Base-by-base conservation (phyloP, 2,888 invertebrate genomes). In the Drosophila antonietae region DNA sequence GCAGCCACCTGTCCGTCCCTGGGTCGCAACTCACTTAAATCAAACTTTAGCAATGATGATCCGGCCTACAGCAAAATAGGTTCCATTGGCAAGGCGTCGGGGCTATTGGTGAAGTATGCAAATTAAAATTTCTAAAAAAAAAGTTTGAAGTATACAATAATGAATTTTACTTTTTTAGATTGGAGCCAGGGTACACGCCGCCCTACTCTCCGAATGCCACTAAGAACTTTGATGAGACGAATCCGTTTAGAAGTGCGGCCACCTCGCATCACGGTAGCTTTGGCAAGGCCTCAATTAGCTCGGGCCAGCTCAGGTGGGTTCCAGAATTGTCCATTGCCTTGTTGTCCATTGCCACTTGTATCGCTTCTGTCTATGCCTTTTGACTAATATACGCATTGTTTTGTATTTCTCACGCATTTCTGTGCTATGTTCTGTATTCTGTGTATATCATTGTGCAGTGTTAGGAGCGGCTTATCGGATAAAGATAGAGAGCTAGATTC, bases 401-500 rank as follows among this genome's bases (percentile, higher is more conserved):
- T 80, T 80, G 70, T 86, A 78, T 83, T 67, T 82, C 78, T 82
- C 75, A 85, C 70, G 60, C 73, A 73, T 65, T 58, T 74, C 7
- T 75, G 56, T 80, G 68, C 72, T 76, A 39, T 73, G 39, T 74
- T 68, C 63, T 76, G 69, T 82, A 73, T 75, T 71, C 66, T 79
- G 67, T 85, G 68, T 79, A 10, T 67, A 56, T 75, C 82, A 68
- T 80, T 83, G 81, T 74, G 70, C 92, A 93, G 93, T 91, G 92
- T 93, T 89, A 93, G 92, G 90, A 93, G 93, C 90, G 91, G 92
- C 88, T 91, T 92, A 73, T 92, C 92, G 93, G 95, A 85, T 94
- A 95, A 91, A 95, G 94, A 94, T 91, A 93, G 91, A 90, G 94
- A 94, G 90, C 92, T 97, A 81, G 97, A 97, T 93, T 95, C 95